Evolutionary conservation across 35 echinoderm and acorn worm genomes (phyloP).

Genomic region (Chiridota heheva): DNA sequence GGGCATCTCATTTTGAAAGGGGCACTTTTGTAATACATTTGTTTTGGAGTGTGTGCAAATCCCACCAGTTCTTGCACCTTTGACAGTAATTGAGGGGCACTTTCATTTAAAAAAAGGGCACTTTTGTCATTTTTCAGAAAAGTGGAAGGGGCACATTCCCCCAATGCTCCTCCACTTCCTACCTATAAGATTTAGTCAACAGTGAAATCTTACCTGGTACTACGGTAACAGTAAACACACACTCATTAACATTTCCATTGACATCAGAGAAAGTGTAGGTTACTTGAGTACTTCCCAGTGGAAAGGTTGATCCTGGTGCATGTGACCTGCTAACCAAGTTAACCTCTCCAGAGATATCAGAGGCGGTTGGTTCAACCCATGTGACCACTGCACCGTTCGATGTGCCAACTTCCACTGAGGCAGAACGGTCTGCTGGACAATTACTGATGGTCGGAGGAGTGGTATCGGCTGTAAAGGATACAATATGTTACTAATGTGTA

Average conservation of each 20-base stretch:
- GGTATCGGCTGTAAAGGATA: too few relatives aligned
- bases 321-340: background rate
- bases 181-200: background rate
- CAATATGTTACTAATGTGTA: too few relatives aligned
- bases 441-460: slow-evolving; percentile 42
- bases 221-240: slow-evolving; percentile 55
- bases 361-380: slow-evolving; percentile 66
- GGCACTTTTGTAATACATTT: too few relatives aligned
- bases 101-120: too few relatives aligned
- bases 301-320: slow-evolving; percentile 27
- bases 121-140: too few relatives aligned
- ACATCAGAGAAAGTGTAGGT: slow-evolving; percentile 66
- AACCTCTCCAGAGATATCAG: slow-evolving; percentile 46
- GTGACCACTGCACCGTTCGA: slow-evolving; percentile 7
- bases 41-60: too few relatives aligned
- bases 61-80: too few relatives aligned
- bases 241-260: slow-evolving; percentile 41
- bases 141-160: too few relatives aligned
- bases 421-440: slow-evolving; percentile 13
- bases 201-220: slow-evolving; percentile 20
- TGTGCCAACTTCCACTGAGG: slow-evolving; percentile 19
- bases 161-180: background rate
- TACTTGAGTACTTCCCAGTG: slow-evolving; percentile 22
- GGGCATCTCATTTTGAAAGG: too few relatives aligned
- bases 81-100: too few relatives aligned